Evolutionary conservation across 53 echinoderm and acorn worm genomes (phyloP), one percentile per base, ranked within the genome.

Genomic region (Actinopyga echinites): DNA sequence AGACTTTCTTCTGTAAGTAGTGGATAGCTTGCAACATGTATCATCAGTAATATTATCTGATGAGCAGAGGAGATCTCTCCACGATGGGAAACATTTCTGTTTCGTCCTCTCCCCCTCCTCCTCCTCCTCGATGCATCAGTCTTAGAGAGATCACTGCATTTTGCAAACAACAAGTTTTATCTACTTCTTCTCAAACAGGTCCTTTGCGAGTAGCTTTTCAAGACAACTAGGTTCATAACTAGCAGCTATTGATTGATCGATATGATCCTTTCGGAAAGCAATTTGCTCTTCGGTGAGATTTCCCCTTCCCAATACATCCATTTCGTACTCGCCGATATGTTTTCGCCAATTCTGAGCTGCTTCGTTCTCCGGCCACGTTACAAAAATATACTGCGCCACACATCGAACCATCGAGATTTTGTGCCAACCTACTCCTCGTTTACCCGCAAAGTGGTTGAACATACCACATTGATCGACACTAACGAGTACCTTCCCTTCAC

Each of bases 351-450:
- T 80, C 15, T 62, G 36, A 33, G 60, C 60, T 28, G 81, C 34
- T 34, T 80, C 81, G 6, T 80, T 8, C 45, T 80, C 63, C 60
- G 81, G 62, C 61, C 60, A 80, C 63, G 81, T 61, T 15, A 80
- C 40, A 38, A 59, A 61, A 12, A 80, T 62, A n/a, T 80, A 80
- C 81, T 80, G 81, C 10, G 61, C 60, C 21, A 80, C 60, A 36
- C 81, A 80, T 40, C 81, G 35, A 36, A 59, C 63, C 60, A 80
- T 57, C 31, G 81, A 17, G 36, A 60, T 80, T 2, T 45, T 38
- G 35, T 60, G 62, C 81, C 81, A 80, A 23, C 81, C 81, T 35
- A 80, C 81, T 1, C 63, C 81, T 35, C 42, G 32, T 25, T 59
- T 37, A 22, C 81, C 81, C 13, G 21, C 23, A 24, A 80, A 80